These are phyloP conservation scores for Ammospiza nelsoni DNA, from an alignment of 2,113 vertebrate genomes.

Conservation along the genomic window DNA sequence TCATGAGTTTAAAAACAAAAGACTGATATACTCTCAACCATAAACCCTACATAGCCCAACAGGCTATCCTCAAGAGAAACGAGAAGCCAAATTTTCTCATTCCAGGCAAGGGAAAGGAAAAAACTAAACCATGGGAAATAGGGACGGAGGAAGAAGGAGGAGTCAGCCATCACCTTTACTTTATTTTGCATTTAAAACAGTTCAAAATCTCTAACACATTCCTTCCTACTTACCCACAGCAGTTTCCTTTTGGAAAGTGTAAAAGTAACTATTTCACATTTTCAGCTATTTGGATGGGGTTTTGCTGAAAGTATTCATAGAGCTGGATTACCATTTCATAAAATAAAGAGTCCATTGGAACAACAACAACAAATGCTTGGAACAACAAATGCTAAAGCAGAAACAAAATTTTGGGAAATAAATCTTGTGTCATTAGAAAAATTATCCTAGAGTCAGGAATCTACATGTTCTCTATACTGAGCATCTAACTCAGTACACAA, in stretches of 20 bases:
- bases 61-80: background rate
- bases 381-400: background rate
- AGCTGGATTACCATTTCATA: background rate
- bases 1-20: background rate
- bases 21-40: background rate
- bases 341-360: background rate
- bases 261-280: background rate
- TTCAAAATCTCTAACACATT: background rate
- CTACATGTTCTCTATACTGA: background rate
- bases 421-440: background rate
- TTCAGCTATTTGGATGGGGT: background rate
- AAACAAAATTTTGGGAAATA: background rate
- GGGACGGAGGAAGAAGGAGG: background rate
- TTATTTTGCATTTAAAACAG: constrained; percentile 4
- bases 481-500: background rate
- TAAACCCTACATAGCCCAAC: background rate
- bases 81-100: background rate
- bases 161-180: background rate
- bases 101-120: background rate
- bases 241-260: background rate
- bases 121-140: background rate
- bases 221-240: background rate
- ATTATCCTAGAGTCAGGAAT: background rate
- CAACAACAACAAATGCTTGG: background rate
- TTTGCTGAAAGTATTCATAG: background rate